Evolutionary conservation across 2,113 vertebrate genomes (phyloP).

Genomic region (Urocitellus parryii): DNA sequence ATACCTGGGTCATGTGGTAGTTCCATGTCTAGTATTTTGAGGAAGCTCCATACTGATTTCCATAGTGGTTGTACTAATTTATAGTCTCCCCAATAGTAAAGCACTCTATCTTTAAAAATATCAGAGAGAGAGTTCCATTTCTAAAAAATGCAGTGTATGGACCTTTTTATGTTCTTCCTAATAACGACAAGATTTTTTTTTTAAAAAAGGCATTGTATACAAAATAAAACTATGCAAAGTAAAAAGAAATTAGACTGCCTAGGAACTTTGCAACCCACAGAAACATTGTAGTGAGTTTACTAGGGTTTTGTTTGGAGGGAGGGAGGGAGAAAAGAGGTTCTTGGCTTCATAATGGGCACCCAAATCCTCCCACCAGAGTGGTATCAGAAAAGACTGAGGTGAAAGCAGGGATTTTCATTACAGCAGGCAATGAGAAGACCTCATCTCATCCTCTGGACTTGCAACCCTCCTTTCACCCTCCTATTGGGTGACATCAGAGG

Average conservation of each 20-base stretch:
- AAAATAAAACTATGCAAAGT: not conserved
- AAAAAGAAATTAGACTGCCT: not conserved
- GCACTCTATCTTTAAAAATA: not conserved
- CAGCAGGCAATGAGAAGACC: not conserved
- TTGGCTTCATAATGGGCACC: not conserved
- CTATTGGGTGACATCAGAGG: not conserved
- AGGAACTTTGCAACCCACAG: not conserved
- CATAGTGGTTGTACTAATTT: too few relatives aligned
- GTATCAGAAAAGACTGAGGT: not conserved
- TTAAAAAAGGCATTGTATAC: not conserved
- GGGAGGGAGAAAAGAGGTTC: not conserved
- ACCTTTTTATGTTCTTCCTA: not conserved
- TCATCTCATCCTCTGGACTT: not conserved
- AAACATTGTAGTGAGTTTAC: not conserved
- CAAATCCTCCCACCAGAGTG: not conserved
- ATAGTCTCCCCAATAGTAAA: not conserved
- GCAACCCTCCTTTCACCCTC: accelerated
- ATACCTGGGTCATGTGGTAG: too few relatives aligned
- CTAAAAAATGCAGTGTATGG: not conserved
- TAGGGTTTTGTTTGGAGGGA: not conserved
- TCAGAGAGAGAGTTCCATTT: not conserved
- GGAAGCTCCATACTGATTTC: too few relatives aligned
- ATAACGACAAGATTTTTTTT: not conserved
- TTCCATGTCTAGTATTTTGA: too few relatives aligned
- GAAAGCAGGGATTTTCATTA: not conserved